Evolutionary conservation across 1,140 invertebrate genomes (phyloP), one percentile per base, ranked within the genome.

Genomic region (Procambarus clarkii): DNA sequence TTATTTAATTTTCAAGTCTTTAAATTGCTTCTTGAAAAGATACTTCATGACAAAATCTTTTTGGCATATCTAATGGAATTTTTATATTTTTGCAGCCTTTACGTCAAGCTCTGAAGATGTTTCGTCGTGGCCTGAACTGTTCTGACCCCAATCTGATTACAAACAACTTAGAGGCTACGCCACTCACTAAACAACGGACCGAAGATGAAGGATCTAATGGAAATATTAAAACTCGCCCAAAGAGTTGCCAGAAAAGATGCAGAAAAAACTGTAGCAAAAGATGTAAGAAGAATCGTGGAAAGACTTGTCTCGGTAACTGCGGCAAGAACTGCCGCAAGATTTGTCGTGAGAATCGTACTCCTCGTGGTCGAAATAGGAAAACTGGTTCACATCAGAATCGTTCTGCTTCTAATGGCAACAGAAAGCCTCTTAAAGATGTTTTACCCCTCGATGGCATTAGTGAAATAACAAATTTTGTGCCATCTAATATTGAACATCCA

Each of bases 101-200:
- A 8, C 88, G 91, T 15, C 78, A 90, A 46, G 91, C 92, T 15
- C 18, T 92, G 74, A 89, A 83, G 46, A 83, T 82, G 71, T 92
- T 92, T 69, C 46, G 87, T 18, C 84, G 58, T 18, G 88, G 91
- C 44, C 83, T 93, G 50, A 90, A 92, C 89, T 92, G 93, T 64
- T 90, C 88, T 2, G 92, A 92, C 74, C 90, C 92, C 15, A 87
- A n/a, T n/a, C n/a, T 92, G 9, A 89, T n/a, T 71, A 89, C 91
- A n/a, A 80, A 46, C 15, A 90, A 85, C 88, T 44, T 90, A 48
- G 88, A 92, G 24, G 77, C 58, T 7, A 80, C 88, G 0, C 18
- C 88, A 24, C 78, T 91, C 60, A 76, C 78, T 81, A 34, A 34
- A 34, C 34, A 34, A 34, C 34, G 34, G 34, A 34, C 34, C 34